Evolutionary conservation across 2,888 invertebrate species (phyloP), one percentile per base, ranked within the genome.

Genomic region (Parnassius orleans): DNA sequence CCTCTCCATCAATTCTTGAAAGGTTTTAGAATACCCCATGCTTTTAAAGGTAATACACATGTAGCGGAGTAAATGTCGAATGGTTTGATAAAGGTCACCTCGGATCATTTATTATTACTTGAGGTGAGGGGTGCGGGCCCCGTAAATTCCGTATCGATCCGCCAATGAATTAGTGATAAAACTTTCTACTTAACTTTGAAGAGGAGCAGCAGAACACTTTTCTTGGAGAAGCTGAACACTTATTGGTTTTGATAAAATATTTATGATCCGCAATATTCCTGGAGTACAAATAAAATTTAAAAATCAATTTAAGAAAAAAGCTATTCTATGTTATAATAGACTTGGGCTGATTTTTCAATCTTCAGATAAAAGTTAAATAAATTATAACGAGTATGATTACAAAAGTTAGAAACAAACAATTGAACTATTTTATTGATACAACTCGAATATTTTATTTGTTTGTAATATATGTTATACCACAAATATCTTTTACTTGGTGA

Each of bases 51-150:
- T 64, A 67, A 67, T 67, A 71, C 53, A 57, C 43, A 54, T 47
- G 64, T 67, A 63, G 61, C 62, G 59, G 53, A 53, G 57, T 72
- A 77, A 76, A 77, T 76, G 81, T 81, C 77, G 73, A 80, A 79
- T 70, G 66, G 72, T 79, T 79, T 83, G 81, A 81, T 76, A 84
- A 84, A 85, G 84, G 85, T 82, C 83, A 80, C 70, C 67, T 52
- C 41, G 64, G 66, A 73, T 77, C 73, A 82, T 84, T 72, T 79
- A 83, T 84, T 84, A 84, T 82, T 81, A 73, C 71, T 68, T 60
- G 63, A 66, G 51, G 65, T 65, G 69, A 58, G 69, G 61, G 63
- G 24, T 14, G 48, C 46, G 53, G 61, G 47, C 24, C 19, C n/a
- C 53, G 53, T 62, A 58, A 62, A 63, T 59, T 61, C n/a, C 53